These are phyloP conservation scores for Fratercula arctica DNA, from an alignment of 2,797 vertebrate species.

Conservation along the genomic window DNA sequence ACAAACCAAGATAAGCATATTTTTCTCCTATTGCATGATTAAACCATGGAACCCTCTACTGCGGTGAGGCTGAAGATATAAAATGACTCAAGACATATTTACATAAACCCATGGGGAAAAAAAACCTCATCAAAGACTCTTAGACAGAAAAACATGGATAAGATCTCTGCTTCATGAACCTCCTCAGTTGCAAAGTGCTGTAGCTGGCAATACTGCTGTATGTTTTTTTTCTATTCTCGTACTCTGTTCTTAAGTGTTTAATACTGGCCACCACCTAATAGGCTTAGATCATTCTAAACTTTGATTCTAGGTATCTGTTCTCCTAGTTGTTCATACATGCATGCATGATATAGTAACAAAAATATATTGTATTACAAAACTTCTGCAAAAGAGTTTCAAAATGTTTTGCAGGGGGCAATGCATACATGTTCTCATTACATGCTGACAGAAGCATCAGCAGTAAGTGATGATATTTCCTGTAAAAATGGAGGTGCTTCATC, in stretches of 20 bases:
- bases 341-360: not conserved
- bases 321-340: not conserved
- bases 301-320: not conserved
- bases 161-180: not conserved
- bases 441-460: not conserved
- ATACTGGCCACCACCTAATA: not conserved
- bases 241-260: not conserved
- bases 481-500: not conserved
- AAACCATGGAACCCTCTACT: not conserved
- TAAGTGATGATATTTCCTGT: not conserved
- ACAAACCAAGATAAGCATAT: not conserved
- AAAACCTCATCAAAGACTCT: not conserved
- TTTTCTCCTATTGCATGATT: not conserved
- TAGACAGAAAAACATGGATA: not conserved
- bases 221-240: not conserved
- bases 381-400: not conserved
- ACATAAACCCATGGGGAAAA: not conserved
- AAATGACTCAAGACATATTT: not conserved
- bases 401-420: not conserved
- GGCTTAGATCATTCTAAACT: not conserved
- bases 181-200: not conserved
- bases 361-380: not conserved
- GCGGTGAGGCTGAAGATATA: not conserved
- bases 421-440: not conserved
- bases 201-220: not conserved